Evolutionary conservation across 2,797 vertebrate species (phyloP).

Genomic region (Erithacus rubecula): DNA sequence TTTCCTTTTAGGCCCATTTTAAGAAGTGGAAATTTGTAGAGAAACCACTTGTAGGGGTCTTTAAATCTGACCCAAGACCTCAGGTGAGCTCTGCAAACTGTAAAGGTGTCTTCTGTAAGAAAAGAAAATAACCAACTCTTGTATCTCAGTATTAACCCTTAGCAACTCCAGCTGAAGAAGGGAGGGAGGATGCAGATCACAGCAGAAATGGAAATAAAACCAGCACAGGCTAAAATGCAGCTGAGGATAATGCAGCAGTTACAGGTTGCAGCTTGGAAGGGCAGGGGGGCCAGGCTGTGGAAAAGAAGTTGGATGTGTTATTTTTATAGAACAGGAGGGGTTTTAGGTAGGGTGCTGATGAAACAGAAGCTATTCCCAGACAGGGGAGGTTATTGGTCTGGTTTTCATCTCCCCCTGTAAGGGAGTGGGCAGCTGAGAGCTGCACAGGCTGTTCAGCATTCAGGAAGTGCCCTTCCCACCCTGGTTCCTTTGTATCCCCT

Average conservation of each 20-base stretch:
- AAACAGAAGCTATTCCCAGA: not conserved
- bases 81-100: not conserved
- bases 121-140: not conserved
- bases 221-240: not conserved
- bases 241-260: not conserved
- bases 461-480: conserved; percentile 56
- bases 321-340: not conserved
- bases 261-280: not conserved
- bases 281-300: not conserved
- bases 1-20: not conserved
- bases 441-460: not conserved
- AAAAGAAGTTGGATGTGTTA: not conserved
- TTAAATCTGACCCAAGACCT: not conserved
- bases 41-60: not conserved
- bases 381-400: not conserved
- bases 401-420: not conserved
- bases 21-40: not conserved
- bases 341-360: not conserved
- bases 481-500: not conserved
- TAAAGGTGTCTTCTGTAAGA: not conserved
- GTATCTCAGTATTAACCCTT: not conserved
- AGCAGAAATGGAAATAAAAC: not conserved
- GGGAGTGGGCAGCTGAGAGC: conserved; percentile 34
- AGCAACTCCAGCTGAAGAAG: not conserved
- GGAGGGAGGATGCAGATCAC: not conserved